Evolutionary conservation across 2,113 vertebrate species (phyloP).

Genomic region (Microtus montanus): DNA sequence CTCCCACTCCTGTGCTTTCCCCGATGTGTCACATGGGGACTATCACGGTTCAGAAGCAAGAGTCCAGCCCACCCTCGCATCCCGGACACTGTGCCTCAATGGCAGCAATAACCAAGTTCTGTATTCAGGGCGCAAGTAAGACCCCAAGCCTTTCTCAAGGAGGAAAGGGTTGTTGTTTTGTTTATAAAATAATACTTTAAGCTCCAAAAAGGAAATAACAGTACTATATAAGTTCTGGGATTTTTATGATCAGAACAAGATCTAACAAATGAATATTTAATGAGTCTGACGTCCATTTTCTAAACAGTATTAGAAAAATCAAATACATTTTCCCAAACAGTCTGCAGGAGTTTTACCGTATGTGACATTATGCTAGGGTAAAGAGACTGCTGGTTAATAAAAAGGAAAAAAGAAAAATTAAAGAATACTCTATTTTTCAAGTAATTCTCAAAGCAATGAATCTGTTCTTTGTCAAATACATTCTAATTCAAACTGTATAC

Average conservation of each 20-base stretch:
- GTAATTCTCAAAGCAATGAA: neutral
- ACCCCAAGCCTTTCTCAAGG: neutral
- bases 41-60: neutral
- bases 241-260: constrained; percentile 4
- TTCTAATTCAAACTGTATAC: constrained; percentile 42
- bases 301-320: constrained; percentile 42
- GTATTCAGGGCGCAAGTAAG: neutral
- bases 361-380: neutral
- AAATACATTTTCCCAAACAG: neutral
- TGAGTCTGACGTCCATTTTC: neutral
- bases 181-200: constrained; percentile 34
- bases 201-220: neutral
- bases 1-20: neutral
- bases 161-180: neutral
- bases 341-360: neutral
- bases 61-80: constrained; percentile 27
- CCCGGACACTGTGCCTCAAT: neutral
- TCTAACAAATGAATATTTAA: constrained; percentile 18
- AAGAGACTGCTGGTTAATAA: neutral
- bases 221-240: neutral
- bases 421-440: neutral
- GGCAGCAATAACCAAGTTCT: constrained; percentile 37
- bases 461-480: neutral
- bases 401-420: neutral
- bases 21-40: neutral